A percentile compares a stretch with the other conserved stretches of the same genome.
phyloP scores from a whole-genome alignment of 2,113 vertebrate species.

The Aviceda subcristata region DNA sequence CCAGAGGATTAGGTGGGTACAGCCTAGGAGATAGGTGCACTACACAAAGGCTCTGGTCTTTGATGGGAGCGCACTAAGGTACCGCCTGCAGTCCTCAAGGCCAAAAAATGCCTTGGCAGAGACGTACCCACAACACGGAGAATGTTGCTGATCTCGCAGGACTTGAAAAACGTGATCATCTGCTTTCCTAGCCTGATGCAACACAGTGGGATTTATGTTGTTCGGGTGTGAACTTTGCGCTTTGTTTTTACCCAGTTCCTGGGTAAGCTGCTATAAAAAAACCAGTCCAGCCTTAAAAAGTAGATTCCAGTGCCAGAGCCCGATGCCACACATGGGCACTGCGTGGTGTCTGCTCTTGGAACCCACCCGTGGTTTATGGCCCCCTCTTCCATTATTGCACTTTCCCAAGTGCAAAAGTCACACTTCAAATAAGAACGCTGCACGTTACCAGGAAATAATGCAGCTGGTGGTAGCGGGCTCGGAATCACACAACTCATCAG shows the following conservation, averaged over 20 bases:
- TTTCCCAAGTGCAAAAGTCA: background rate
- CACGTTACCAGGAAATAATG: background rate
- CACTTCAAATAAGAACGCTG: background rate
- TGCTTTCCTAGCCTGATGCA: background rate
- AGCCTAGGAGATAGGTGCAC: background rate
- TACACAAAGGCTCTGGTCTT: fast-evolving
- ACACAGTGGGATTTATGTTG: fast-evolving
- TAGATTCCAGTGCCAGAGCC: background rate
- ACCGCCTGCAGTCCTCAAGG: background rate
- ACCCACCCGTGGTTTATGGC: background rate
- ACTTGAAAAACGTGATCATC: fast-evolving
- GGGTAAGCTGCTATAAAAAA: background rate
- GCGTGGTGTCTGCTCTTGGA: background rate
- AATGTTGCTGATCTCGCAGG: background rate
- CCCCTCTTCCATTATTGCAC: background rate
- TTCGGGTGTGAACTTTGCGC: background rate
- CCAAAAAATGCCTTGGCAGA: no score
- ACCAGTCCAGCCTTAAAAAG: background rate
- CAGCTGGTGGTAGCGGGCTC: no score
- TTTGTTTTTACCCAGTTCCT: background rate
- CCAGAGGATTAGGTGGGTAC: background rate
- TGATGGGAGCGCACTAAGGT: fast-evolving
- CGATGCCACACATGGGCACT: fast-evolving
- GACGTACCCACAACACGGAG: fast-evolving
- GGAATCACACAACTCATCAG: fast-evolving